Conservation (phyloP, 2,888 invertebrate genomes). For the Torymus tubicola region DNA sequence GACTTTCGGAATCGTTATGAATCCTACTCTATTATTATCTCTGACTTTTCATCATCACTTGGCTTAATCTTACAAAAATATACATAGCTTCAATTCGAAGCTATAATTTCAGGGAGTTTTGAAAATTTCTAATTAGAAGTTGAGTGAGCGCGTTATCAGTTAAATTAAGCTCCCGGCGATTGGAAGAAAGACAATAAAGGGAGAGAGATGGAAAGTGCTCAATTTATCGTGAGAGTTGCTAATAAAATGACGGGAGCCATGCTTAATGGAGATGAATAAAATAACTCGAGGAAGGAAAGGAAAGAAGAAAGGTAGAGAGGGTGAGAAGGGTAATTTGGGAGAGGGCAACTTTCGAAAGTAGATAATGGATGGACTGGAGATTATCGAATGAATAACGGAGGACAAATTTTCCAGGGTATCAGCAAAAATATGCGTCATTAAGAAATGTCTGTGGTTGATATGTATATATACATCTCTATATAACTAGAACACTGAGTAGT, state of each 20-base stretch:
- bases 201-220: background rate
- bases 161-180: conserved; percentile 14
- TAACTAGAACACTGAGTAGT: too few species aligned
- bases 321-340: background rate
- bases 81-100: too few species aligned
- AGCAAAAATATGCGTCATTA: too few species aligned
- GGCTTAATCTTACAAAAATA: too few species aligned
- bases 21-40: too few species aligned
- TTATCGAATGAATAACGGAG: conserved; percentile 24
- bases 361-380: conserved; percentile 16
- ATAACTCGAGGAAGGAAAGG: conserved; percentile 7
- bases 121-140: conserved; percentile 6
- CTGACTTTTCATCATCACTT: too few species aligned
- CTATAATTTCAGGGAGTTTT: background rate
- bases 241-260: conserved; percentile 27
- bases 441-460: too few species aligned
- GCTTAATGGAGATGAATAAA: conserved; percentile 50
- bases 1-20: too few species aligned
- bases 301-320: too few species aligned
- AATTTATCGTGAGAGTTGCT: conserved; percentile 9
- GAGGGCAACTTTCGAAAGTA: conserved; percentile 18
- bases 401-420: too few species aligned
- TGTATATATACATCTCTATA: too few species aligned
- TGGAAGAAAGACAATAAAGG: background rate
- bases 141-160: background rate